These are phyloP conservation scores for Archips crataeganus DNA, from an alignment of 2,888 invertebrate genomes.

Conservation along the genomic window DNA sequence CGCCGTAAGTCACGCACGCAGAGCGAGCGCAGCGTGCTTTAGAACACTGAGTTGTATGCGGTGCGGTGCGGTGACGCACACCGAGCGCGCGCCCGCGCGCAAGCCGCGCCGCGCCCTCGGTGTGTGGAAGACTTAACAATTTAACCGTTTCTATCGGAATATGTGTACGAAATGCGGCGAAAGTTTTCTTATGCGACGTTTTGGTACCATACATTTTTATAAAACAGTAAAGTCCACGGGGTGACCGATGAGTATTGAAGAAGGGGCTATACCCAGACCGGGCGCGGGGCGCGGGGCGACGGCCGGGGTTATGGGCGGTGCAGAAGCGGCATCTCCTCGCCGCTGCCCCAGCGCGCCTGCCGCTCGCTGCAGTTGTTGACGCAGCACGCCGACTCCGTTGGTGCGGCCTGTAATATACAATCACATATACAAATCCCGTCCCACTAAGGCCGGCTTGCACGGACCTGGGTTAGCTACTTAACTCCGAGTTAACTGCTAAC, in stretches of 20 bases:
- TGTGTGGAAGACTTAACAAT: not conserved
- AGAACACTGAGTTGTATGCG: too few relatives aligned
- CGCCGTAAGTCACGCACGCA: too few relatives aligned
- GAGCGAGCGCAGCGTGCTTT: too few relatives aligned
- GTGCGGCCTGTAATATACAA: slow-evolving; percentile 22
- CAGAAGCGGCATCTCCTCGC: slow-evolving; percentile 73
- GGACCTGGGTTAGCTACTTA: too few relatives aligned
- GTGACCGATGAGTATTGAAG: not conserved
- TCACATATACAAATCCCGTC: not conserved
- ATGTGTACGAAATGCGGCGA: not conserved
- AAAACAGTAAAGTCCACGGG: not conserved
- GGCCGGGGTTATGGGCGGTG: slow-evolving; percentile 75
- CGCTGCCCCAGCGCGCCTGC: slow-evolving; percentile 58
- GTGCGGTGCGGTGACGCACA: too few relatives aligned
- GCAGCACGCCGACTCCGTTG: slow-evolving; percentile 68
- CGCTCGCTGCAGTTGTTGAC: slow-evolving; percentile 75
- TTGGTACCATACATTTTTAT: not conserved
- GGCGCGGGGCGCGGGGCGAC: slow-evolving; percentile 53
- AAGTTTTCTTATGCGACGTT: not conserved
- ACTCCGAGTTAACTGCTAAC: too few relatives aligned
- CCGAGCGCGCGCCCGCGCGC: too few relatives aligned
- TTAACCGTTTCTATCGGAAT: not conserved
- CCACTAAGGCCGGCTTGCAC: too few relatives aligned
- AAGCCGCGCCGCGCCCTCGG: too few relatives aligned
- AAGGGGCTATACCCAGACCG: slow-evolving; percentile 68